Evolutionary conservation across 2,888 invertebrate genomes (phyloP).

Genomic region (Imbricaverruca yamaguchii): DNA sequence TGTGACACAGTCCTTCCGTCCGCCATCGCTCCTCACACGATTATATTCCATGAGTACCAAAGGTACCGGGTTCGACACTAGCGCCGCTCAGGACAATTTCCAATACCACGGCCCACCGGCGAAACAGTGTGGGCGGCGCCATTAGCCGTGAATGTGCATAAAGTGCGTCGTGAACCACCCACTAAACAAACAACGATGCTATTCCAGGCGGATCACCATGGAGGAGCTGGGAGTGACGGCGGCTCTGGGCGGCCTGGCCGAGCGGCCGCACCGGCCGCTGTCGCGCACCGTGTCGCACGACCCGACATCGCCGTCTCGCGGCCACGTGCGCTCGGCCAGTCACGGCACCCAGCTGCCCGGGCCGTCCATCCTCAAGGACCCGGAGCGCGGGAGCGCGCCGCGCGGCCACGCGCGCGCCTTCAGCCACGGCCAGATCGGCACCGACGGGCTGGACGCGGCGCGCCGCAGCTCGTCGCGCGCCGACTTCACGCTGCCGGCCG

Average conservation of each 20-base stretch:
- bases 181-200: too few species aligned
- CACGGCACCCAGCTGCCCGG: constrained; percentile 18
- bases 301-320: constrained; percentile 8
- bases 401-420: constrained; percentile 70
- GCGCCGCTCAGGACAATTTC: too few species aligned
- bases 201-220: background rate
- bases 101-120: too few species aligned
- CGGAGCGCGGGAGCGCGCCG: constrained; percentile 53
- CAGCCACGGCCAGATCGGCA: constrained; percentile 77
- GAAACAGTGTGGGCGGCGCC: too few species aligned
- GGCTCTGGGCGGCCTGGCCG: background rate
- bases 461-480: constrained; percentile 79
- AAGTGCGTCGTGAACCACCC: too few species aligned
- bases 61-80: too few species aligned
- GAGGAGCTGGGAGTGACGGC: background rate
- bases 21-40: too few species aligned
- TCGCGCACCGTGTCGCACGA: constrained; percentile 18
- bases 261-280: background rate
- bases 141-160: too few species aligned
- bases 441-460: constrained; percentile 48
- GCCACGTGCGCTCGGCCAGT: constrained; percentile 17
- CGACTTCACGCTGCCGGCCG: constrained; percentile 79
- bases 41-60: too few species aligned
- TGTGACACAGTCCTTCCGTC: background rate
- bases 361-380: constrained; percentile 22